Evolutionary conservation across 2,888 invertebrate species (phyloP).

Genomic region (Acrocyrtus sp.): DNA sequence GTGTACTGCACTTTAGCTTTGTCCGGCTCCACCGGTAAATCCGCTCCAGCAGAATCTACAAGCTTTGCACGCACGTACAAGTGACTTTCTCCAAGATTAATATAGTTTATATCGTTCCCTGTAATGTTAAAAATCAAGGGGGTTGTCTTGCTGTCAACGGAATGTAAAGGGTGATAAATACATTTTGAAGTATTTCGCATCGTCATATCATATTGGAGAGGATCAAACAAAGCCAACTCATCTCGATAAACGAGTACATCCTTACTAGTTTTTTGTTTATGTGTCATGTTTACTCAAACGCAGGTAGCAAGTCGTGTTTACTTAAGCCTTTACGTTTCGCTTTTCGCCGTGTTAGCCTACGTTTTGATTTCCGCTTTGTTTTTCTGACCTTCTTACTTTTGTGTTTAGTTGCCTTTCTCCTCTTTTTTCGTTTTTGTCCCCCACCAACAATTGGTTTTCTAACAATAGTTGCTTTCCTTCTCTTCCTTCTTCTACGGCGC

Average conservation of each 20-base stretch:
- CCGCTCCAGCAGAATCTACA: neutral
- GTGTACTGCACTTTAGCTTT: constrained; percentile 5
- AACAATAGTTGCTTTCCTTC: neutral
- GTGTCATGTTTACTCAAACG: constrained; percentile 5
- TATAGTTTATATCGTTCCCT: constrained; percentile 5
- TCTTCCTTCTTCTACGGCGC: neutral
- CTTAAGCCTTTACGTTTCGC: neutral
- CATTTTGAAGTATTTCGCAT: neutral
- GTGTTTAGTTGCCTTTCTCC: too few species aligned
- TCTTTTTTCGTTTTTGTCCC: too few species aligned
- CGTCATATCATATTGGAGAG: neutral
- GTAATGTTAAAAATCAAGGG: neutral
- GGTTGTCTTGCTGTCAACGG: constrained; percentile 1
- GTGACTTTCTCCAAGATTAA: constrained; percentile 1
- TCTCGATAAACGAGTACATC: too few species aligned
- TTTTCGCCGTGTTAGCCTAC: neutral
- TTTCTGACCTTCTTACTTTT: neutral
- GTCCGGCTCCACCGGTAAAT: constrained; percentile 3
- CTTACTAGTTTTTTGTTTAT: neutral
- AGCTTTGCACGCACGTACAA: neutral
- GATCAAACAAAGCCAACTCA: constrained; percentile 8
- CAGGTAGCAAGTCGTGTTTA: neutral
- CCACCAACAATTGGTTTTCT: too few species aligned
- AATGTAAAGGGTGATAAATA: neutral
- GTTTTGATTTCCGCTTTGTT: neutral